Evolutionary conservation across 1,140 invertebrate genomes (phyloP), one percentile per base, ranked within the genome.

Genomic region (Drosophila takahashii): DNA sequence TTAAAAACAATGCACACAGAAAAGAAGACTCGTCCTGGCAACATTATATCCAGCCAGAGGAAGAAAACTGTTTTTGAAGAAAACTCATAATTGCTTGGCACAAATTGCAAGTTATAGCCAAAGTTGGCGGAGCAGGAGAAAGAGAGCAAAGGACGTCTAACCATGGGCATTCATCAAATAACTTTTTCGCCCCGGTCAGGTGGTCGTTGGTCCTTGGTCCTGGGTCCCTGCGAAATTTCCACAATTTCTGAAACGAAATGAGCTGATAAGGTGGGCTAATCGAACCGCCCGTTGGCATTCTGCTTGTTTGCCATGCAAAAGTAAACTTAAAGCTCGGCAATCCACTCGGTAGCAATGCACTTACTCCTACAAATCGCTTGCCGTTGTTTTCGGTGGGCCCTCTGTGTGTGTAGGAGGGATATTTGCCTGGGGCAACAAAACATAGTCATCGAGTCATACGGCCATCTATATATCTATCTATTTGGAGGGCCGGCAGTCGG

Each of bases 61-160:
- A 69, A 58, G 81, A 73, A 79, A 84, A 75, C 80, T 56, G 59
- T 61, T 81, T 37, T 61, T 61, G 79, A 74, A 84, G 81, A 84
- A 87, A 87, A 89, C 79, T 87, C 83, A 87, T 87, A 87, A 87
- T 87, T 87, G 83, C 77, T 54, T 74, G 57, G 66, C 84, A 83
- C 83, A 86, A 86, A 86, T 86, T 87, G 84, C 83, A 72, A 86
- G 83, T 83, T 86, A 86, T 86, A 77, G 79, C 70, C 75, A 51
- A 79, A 86, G 83, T 86, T 87, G 36, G 13, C 41, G 61, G 54
- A n/a, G 11, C 15, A 48, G 4, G 16, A 4, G 41, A 4, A 4
- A 26, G 18, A 29, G 45, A 9, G 51, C 74, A 66, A 39, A 60
- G 57, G 56, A 66, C 64, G 59, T 45, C 69, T 52, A 73, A 71